Evolutionary conservation across 2,797 vertebrate species (phyloP).

Genomic region (Anguilla anguilla): DNA sequence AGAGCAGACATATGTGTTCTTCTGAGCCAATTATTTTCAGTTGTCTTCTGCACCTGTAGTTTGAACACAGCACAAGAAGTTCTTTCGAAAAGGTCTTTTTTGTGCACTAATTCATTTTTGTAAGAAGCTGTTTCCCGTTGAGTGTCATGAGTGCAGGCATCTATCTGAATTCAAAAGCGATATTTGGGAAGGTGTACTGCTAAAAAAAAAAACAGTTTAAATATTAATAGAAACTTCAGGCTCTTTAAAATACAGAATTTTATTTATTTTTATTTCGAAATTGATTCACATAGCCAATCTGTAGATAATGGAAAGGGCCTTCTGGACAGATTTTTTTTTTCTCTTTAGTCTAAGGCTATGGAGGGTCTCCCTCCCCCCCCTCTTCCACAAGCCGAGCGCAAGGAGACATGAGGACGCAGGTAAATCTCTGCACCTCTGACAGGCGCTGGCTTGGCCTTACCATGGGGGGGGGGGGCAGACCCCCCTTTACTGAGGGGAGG

Average conservation of each 20-base stretch:
- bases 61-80: background rate
- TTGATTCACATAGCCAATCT: background rate
- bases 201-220: no score
- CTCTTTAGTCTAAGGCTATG: background rate
- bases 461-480: no score
- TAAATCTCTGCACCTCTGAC: background rate
- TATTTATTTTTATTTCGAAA: background rate
- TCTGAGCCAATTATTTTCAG: background rate
- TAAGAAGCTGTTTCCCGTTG: background rate
- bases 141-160: background rate
- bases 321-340: background rate
- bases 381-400: background rate
- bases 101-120: background rate
- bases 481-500: no score
- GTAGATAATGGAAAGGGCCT: background rate
- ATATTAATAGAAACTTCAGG: background rate
- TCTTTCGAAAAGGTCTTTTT: background rate
- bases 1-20: background rate
- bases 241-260: background rate
- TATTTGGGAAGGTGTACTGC: background rate
- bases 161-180: background rate
- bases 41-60: background rate
- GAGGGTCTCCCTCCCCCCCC: background rate
- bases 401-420: background rate
- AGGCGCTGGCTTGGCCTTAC: background rate